A percentile compares a stretch with the other conserved stretches of the same genome.
phyloP scores from a whole-genome alignment of 2,888 invertebrate genomes.

The Trichacis sp. region DNA sequence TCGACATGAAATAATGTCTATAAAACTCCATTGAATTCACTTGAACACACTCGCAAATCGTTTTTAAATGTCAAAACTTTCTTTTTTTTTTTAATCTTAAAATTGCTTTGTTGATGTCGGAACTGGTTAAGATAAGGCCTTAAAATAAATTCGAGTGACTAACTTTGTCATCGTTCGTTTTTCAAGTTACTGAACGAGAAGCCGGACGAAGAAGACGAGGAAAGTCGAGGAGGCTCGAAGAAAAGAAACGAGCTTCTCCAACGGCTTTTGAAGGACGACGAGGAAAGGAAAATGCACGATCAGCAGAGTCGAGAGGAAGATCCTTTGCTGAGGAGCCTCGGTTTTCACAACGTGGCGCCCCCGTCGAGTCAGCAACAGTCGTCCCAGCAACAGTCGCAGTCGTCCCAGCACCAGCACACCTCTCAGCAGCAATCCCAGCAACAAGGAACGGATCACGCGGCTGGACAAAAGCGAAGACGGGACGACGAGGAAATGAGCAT shows the following conservation, averaged over 20 bases:
- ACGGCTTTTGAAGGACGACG: constrained; percentile 74
- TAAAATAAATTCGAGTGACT: background rate
- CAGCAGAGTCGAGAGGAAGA: constrained; percentile 71
- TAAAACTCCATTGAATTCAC: too few species aligned
- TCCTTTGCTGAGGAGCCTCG: constrained; percentile 71
- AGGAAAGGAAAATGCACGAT: constrained; percentile 67
- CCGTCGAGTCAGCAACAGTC: constrained; percentile 66
- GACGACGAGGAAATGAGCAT: constrained; percentile 74
- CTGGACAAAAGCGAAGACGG: constrained; percentile 74
- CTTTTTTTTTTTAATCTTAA: too few species aligned
- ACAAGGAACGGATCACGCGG: constrained; percentile 58
- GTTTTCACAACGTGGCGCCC: constrained; percentile 71
- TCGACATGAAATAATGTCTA: too few species aligned
- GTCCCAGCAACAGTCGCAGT: constrained; percentile 70
- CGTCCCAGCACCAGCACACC: constrained; percentile 39
- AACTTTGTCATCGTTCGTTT: background rate
- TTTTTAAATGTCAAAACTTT: too few species aligned
- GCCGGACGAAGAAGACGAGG: constrained; percentile 82
- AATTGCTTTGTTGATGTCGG: too few species aligned
- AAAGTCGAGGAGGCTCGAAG: constrained; percentile 73
- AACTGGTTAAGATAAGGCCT: too few species aligned
- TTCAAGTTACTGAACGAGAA: constrained; percentile 83
- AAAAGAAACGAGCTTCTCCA: constrained; percentile 75
- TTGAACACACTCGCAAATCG: too few species aligned
- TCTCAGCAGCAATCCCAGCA: constrained; percentile 71